Conservation (phyloP, 2,113 vertebrate species). For the Seriola rivoliana region DNA sequence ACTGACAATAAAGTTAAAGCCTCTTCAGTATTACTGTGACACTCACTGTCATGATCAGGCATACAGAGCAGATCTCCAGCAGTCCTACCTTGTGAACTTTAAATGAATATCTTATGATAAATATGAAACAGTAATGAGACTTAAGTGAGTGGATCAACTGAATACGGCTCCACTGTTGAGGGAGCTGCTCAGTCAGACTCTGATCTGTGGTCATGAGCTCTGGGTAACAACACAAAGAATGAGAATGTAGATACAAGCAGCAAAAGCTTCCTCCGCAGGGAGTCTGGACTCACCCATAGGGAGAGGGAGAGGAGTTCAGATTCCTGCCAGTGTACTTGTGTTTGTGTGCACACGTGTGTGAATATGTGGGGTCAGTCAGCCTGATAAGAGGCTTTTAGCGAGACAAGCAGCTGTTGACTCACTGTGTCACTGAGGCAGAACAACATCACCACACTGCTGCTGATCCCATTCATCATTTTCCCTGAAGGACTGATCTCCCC, state of each 20-base stretch:
- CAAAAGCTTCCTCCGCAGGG: background rate
- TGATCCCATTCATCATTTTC: constrained; percentile 51
- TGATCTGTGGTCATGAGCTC: background rate
- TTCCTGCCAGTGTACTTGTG: background rate
- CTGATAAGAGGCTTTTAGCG: constrained; percentile 26
- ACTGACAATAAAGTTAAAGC: background rate
- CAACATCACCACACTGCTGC: constrained; percentile 38
- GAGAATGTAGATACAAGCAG: too few species aligned
- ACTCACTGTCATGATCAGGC: background rate
- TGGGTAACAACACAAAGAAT: background rate
- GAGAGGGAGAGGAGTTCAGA: background rate
- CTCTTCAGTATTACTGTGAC: background rate
- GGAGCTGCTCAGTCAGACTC: background rate
- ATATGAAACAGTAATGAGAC: constrained; percentile 14
- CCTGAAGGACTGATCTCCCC: constrained; percentile 32
- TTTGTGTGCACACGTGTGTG: background rate
- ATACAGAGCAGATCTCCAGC: background rate
- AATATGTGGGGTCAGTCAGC: constrained; percentile 10
- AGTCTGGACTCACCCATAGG: background rate
- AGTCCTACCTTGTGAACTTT: background rate
- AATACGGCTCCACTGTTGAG: too few species aligned
- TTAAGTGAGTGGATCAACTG: too few species aligned
- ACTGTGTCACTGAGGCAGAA: constrained; percentile 29
- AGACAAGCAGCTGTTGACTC: constrained; percentile 42
- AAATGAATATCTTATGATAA: background rate